Base-by-base conservation (phyloP, 2,797 vertebrate genomes). In the Enteromius unitaeniatus region DNA sequence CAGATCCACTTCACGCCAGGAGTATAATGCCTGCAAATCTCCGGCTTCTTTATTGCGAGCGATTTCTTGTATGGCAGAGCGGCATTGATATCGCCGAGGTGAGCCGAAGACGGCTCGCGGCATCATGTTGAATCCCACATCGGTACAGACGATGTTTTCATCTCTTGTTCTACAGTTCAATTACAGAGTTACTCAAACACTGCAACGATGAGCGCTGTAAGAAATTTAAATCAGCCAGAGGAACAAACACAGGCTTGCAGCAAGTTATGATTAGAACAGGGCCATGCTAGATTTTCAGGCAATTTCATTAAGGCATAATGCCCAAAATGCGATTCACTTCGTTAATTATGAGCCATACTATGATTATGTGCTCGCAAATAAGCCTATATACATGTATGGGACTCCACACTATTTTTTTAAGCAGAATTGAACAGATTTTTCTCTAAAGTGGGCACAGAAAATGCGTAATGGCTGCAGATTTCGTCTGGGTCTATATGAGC, bases 301-400 rank as follows among this genome's bases (percentile, higher is more conserved):
- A 2, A 81, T 47, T 40, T 53, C n/a, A 74, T 82, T 74, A 81
- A 86, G 77, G 58, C 51, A 78, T 69, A 84, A 81, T 80, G 45
- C 73, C 75, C 82, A 51, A 81, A 87, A 76, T 73, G 78, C 55
- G 68, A 84, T 84, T 79, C 83, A 69, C 53, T 81, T n/a, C 1
- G 10, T 74, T 74, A 80, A 88, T 86, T 86, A 79, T 58, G n/a
- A 75, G 45, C 14, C 77, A 13, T 82, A 26, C 10, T 64, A 45
- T 65, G 37, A 75, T 82, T 60, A 40, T 15, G 15, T 47, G 34
- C 26, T 45, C 3, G 6, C 6, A 79, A 77, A 78, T 47, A 45
- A 58, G 13, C 55, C 37, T 79, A 62, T 76, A 72, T 60, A 11
- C 28, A 51, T 34, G 49, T 53, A 0, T 75, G 69, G 34, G 45